Base-by-base conservation (phyloP, 1,140 invertebrate species). In the Acromyrmex heyeri region DNA sequence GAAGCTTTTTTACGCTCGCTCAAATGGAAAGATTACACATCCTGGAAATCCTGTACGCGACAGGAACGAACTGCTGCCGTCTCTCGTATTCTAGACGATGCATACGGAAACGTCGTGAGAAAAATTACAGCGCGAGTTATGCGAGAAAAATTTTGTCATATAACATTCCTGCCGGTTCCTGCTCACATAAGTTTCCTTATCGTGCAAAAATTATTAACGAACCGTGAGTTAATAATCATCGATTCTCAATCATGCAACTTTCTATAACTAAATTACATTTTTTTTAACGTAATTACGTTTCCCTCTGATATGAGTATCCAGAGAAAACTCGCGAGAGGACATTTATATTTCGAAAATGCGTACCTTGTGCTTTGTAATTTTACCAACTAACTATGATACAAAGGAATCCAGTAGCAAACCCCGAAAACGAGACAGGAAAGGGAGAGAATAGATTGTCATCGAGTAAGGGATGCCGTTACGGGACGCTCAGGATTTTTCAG, bases 1-100 rank as follows among this genome's bases (percentile, higher is more conserved):
- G 61, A 50, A 61, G 86, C 61, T 67, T 69, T 67, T 79, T 79
- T 79, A 69, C 77, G 85, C 87, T 77, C 81, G 34, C 72, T 69
- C 87, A 81, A 88, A 88, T 85, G 53, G 81, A 53, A 61, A 81
- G 87, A 89, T 89, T 78, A 88, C 65, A 88, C 18, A 44, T 44
- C 34, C 69, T 75, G 86, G n/a, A 64, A 65, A 65, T 83, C 61
- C 48, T 53, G 77, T 38, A 59, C 55, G 44, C 4, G 7, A 53
- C 75, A 78, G 53, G 12, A 24, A 67, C 24, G 57, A 67, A 55
- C 62, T 48, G 27, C 62, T 67, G 50, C 30, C 77, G n/a, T 79
- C 62, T 53, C 6, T 55, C 62, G 48, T 67, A 30, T 18, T 34
- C 14, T 18, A 65, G 44, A 64, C 18, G 44, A 38, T 34, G 61